Percentiles rank a stretch among this genome's conserved stretches.
These are phyloP conservation scores for Alces alces DNA, from an alignment of 2,113 vertebrate species.

Conservation along the genomic window DNA sequence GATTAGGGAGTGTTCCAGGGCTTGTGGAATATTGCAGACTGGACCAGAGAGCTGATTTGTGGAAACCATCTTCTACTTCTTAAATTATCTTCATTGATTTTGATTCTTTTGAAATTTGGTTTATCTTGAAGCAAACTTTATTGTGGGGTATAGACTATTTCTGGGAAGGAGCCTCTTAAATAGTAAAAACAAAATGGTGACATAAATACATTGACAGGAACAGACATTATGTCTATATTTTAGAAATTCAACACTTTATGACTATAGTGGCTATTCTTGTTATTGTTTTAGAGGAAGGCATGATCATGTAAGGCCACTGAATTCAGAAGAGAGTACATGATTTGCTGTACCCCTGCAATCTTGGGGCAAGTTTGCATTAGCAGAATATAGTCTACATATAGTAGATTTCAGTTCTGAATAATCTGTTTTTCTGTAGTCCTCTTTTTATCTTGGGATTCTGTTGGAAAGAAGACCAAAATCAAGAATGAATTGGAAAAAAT, in stretches of 20 bases:
- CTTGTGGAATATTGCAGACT: neutral
- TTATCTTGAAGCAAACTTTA: constrained; percentile 48
- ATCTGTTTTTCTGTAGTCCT: neutral
- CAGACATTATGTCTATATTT: neutral
- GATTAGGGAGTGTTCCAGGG: constrained; percentile 2
- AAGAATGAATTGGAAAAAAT: neutral
- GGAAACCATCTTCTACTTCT: constrained; percentile 38
- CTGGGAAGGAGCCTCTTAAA: neutral
- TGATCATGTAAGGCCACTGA: neutral
- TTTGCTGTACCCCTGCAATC: neutral
- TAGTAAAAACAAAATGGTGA: neutral
- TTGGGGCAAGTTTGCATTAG: neutral
- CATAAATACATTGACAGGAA: neutral
- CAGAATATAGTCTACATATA: neutral
- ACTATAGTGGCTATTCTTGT: neutral
- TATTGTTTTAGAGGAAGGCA: neutral
- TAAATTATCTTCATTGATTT: constrained; percentile 50
- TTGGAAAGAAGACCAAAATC: neutral
- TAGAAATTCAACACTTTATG: neutral
- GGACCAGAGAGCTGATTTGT: constrained; percentile 28
- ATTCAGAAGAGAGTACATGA: neutral
- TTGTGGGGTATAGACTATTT: neutral
- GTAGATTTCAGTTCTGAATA: neutral
- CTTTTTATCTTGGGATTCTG: neutral
- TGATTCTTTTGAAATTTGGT: constrained; percentile 35